Base-by-base conservation (phyloP, 2,113 vertebrate genomes). In the Albula goreensis region DNA sequence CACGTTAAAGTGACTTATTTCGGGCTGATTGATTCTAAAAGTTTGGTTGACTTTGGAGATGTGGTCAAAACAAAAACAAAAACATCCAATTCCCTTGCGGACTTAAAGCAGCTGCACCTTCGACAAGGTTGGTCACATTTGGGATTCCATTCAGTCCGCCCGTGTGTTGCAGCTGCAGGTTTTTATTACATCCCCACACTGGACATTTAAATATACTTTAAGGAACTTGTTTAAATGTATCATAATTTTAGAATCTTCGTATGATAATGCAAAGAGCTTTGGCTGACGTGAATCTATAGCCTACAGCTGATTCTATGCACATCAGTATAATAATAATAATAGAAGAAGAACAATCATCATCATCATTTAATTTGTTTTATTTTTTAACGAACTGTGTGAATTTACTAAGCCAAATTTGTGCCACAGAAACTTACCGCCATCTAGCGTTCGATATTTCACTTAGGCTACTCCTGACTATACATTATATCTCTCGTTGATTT, bases 361-460 rank as follows among this genome's bases (percentile, higher is more conserved):
- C 56, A 60, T 15, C 11, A 11, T 60, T 7, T 70, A n/a, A 3
- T 70, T 70, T 22, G 63, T 22, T n/a, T 74, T 2, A 9, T 0
- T 31, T 4, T 7, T 10, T 31, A 25, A 25, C 2, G 5, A 31
- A 74, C 4, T 31, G 22, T 25, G 70, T 74, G 22, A 11, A 74
- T 74, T 74, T 74, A 74, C 70, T 5, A 5, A 31, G 2, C 10
- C 22, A 31, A 74, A 12, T 53, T 52, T n/a, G 48, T 66, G 22
- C 2, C 60, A 78, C 19, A 48, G 81, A 80, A 1, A 31, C 78
- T 57, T 92, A 78, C 92, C 90, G 90, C 92, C 92, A 90, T 81
- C 92, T n/a, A 85, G 90, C 91, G 93, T 8, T 74, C 1, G 60
- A 84, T 52, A 85, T 15, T 0, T 63, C 12, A 79, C 89, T 57